Evolutionary conservation across 2,888 invertebrate genomes (phyloP), one percentile per base, ranked within the genome.

Genomic region (Phalera bucephala): DNA sequence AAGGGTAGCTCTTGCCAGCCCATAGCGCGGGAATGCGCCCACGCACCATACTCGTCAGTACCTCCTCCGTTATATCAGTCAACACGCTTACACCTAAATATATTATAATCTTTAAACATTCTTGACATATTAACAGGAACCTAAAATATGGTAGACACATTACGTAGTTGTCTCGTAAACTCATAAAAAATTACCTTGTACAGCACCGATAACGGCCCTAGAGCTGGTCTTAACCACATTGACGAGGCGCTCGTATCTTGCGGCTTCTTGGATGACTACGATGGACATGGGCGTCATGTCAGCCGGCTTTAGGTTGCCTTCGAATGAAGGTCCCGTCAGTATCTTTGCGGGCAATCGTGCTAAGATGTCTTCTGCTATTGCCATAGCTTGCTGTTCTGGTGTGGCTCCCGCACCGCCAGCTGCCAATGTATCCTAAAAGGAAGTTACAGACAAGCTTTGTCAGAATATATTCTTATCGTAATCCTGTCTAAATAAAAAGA

Each of bases 211-310:
- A 7, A 97, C 93, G 31, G 95, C 95, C 34, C 91, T 85, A 7
- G 97, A 88, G 72, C 96, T 97, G 12, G 77, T 81, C 36, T 95
- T 88, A 28, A 98, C 94, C n/a, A 94, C 92, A 3, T 66, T 72
- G n/a, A 96, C 91, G 4, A 98, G 88, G 31, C 92, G 91, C 45
- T 96, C 96, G 62, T 95, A 96, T 31, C 96, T 80, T 4, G 93
- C 94, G 86, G 96, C 95, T 79, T 96, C 96, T 76, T 96, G 96
- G 2, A 97, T 95, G 34, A 98, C 90, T 0, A 98, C 97, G 0
- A 97, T 97, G 65, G 98, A 97, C 96, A 98, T 96, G 59, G 97
- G 97, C 7, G 90, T 97, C 96, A 76, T 93, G 81, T 83, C 97
- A 92, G 53, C 91, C 72, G 38, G 96, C 94, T 36, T 97, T 93